These are phyloP conservation scores for Mactromeris polynyma DNA, from an alignment of 2,888 invertebrate species.

Conservation along the genomic window DNA sequence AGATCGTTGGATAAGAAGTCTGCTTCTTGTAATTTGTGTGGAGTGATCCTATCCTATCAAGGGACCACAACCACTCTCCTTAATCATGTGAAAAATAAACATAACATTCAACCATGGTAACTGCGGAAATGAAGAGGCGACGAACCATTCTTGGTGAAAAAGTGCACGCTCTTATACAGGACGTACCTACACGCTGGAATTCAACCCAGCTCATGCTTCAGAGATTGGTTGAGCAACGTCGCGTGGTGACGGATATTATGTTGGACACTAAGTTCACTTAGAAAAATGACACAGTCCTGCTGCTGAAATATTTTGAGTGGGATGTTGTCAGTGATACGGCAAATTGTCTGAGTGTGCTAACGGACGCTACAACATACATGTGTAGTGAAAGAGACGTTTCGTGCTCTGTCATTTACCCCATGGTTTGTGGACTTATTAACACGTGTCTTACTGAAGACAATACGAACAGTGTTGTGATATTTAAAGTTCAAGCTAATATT, in stretches of 20 bases:
- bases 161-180: not conserved
- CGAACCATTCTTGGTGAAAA: not conserved
- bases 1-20: no score
- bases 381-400: not conserved
- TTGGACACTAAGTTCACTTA: not conserved
- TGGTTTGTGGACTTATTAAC: no score
- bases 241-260: not conserved
- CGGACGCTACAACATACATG: no score
- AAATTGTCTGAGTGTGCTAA: not conserved
- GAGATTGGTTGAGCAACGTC: conserved; percentile 16
- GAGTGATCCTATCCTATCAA: no score
- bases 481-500: not conserved
- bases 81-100: no score
- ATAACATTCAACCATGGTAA: conserved; percentile 44
- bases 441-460: not conserved
- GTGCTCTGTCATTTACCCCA: no score
- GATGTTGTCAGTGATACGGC: not conserved
- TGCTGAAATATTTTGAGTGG: no score
- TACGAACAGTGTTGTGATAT: not conserved
- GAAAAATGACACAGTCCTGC: not conserved
- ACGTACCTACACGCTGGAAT: no score
- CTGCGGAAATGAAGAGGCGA: not conserved
- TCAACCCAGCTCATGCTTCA: no score
- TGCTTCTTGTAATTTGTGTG: no score
- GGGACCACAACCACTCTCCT: no score